phyloP scores from a whole-genome alignment of 53 echinoderm and acorn worm species.

The Temnopleurus reevesii region DNA sequence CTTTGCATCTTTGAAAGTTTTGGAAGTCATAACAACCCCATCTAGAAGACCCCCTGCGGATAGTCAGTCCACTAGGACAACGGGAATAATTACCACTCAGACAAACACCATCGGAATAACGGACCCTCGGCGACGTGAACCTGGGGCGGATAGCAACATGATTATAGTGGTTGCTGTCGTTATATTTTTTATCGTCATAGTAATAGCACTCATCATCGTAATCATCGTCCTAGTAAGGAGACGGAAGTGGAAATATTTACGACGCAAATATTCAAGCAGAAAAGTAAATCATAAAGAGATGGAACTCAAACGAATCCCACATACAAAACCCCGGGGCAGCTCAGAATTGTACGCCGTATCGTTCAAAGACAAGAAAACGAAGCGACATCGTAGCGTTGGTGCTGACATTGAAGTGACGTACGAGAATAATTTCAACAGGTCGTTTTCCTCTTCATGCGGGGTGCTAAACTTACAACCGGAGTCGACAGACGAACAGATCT shows the following conservation, averaged over 20 bases:
- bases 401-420: neutral
- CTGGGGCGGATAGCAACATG: neutral
- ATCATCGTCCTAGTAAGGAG: neutral
- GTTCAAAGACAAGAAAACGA: constrained; percentile 35
- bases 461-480: neutral
- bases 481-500: neutral
- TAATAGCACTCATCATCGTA: neutral
- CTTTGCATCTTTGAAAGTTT: neutral
- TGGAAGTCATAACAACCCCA: neutral
- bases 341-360: constrained; percentile 30
- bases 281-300: neutral
- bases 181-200: neutral
- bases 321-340: neutral
- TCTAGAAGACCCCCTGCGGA: neutral
- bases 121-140: neutral
- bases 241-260: neutral
- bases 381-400: neutral
- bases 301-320: constrained; percentile 7
- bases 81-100: neutral
- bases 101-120: neutral
- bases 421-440: neutral
- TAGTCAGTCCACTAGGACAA: neutral
- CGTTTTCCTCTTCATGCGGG: neutral
- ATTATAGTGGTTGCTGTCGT: neutral
- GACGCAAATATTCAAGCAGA: neutral